Evolutionary conservation across 92 coral and sea anemone species (phyloP), one percentile per base, ranked within the genome.

Genomic region (Chrysogorgia sp.): DNA sequence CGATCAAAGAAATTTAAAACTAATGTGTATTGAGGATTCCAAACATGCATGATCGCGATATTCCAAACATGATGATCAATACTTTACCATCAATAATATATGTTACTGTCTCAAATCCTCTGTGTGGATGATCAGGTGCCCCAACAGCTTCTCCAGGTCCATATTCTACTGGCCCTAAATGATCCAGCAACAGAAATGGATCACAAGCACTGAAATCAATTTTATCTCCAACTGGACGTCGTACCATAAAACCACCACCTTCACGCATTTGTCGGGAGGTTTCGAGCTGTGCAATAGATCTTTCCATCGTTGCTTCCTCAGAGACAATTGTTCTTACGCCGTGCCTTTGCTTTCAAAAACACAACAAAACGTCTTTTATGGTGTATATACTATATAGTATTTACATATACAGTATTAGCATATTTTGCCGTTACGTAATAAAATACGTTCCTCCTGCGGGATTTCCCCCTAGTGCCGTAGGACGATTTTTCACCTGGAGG

Each of bases 121-220:
- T 80, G 45, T 90, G 94, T 12, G 94, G 94, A 34, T 90, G 94
- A 74, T 90, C 94, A 3, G 94, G 94, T 0, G 94, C 94, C 34
- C 94, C 94, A 0, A 90, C 89, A 7, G 94, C 94, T 19, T 90
- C 94, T 21, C 91, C 94, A 0, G 94, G 89, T 14, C 75, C 91
- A 45, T 90, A 90, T 9, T 68, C 77, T 21, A 87, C 91, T 1
- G 94, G 94, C 0, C 94, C 94, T n/a, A 90, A 66, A 52, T 90
- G 94, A 72, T 90, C 94, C 29, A 90, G 50, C 89, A 90, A 30
- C 45, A 90, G 43, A 53, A 90, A 87, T 33, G 94, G 94, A 58
- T 90, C 94, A 37, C 94, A 90, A 23, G 85, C 83, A 22, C 79
- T 56, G 63, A 34, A 32, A 28, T 84, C 65, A 23, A 90, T 47